Evolutionary conservation across 2,888 invertebrate species (phyloP), one percentile per base, ranked within the genome.

Genomic region (Idaea straminata): DNA sequence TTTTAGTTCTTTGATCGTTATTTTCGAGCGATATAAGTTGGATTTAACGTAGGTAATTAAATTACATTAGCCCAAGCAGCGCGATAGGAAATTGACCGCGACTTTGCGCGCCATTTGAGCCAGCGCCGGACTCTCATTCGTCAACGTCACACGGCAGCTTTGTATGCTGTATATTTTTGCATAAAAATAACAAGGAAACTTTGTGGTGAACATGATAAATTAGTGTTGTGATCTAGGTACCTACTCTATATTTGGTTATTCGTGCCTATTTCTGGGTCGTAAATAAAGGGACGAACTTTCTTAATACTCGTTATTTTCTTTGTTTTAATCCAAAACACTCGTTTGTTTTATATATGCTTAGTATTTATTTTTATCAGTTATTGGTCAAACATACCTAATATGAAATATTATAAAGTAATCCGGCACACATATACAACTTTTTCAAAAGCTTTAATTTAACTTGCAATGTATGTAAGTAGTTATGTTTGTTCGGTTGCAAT

Each of bases 151-250:
- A 68, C 72, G 69, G 70, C 70, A 67, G 79, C 78, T 79, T 78
- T 83, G 82, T 83, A 80, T 80, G 76, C 81, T 80, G 84, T 84
- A 84, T 84, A 85, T 86, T 85, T 88, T 89, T 87, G 84, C 87
- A 88, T 88, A 84, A 84, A 87, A 85, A 87, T 83, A 85, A 83
- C 70, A 70, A 75, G 76, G 74, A 78, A 80, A 76, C 72, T 71
- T 67, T 76, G 69, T 71, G 74, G 77, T 77, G 59, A 78, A 82
- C 80, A 74, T 82, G 77, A 79, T 76, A 65, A 71, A 74, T 73
- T 70, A 57, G 64, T 69, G 68, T 65, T 61, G 62, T 62, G 61
- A 58, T 58, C n/a, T 15, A 58, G 58, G 58, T 6, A 16, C 25
- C 1, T 25, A 25, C 58, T 58, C 47, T 47, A 47, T 25, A 25